Percentiles rank a stretch among this genome's conserved stretches.
Evolutionary conservation across 2,113 vertebrate genomes (phyloP).

Genomic region (Meles meles): DNA sequence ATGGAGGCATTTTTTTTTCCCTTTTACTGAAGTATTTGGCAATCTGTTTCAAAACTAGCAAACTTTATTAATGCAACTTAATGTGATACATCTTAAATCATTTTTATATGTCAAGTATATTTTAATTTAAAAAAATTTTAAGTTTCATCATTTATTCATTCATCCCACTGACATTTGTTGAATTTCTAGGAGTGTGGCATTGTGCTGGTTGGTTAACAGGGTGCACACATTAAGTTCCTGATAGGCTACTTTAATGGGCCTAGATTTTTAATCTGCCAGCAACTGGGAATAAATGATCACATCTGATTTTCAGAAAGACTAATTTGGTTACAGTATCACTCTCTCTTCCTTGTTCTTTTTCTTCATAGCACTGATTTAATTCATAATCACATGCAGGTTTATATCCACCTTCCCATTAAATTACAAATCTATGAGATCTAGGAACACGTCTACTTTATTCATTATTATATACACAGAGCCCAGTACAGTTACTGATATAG

Average conservation of each 20-base stretch:
- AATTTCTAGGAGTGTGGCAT: background rate
- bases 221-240: background rate
- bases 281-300: background rate
- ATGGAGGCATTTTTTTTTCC: conserved; percentile 30
- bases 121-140: background rate
- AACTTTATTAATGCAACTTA: conserved; percentile 21
- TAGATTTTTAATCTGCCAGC: background rate
- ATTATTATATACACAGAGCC: background rate
- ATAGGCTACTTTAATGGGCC: background rate
- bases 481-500: background rate
- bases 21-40: conserved; percentile 30
- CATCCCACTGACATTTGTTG: background rate
- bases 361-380: background rate
- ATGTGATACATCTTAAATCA: background rate
- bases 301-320: background rate
- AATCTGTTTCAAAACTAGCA: conserved; percentile 32
- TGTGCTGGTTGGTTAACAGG: background rate
- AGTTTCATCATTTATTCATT: background rate
- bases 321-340: background rate
- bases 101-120: background rate
- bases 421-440: background rate
- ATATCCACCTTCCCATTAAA: background rate
- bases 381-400: background rate
- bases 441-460: background rate
- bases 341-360: background rate